These are phyloP conservation scores for Leptopilina myrica DNA, from an alignment of 2,888 invertebrate genomes.

Conservation along the genomic window DNA sequence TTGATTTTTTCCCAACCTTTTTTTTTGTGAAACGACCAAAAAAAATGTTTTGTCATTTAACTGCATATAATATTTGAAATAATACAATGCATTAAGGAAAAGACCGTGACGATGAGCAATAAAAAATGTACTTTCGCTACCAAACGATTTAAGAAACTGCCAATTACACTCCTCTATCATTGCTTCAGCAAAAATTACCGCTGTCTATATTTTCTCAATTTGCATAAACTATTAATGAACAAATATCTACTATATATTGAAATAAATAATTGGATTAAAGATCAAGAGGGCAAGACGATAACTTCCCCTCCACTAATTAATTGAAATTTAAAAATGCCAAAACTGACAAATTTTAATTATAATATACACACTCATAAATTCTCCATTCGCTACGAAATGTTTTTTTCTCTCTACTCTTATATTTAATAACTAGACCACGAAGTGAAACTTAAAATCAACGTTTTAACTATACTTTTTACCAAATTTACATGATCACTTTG, in stretches of 20 bases:
- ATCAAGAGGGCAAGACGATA: not conserved
- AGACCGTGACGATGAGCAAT: not conserved
- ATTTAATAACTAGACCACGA: too few species aligned
- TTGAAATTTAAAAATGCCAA: not conserved
- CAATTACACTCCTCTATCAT: not conserved
- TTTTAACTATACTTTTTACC: too few species aligned
- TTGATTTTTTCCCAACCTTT: too few species aligned
- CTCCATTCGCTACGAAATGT: too few species aligned
- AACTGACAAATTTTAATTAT: not conserved
- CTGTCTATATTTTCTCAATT: not conserved
- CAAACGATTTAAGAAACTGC: not conserved
- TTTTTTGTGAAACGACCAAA: too few species aligned
- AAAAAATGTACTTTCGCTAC: slow-evolving; percentile 22
- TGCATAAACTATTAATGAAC: not conserved
- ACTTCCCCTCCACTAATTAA: not conserved
- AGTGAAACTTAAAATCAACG: too few species aligned
- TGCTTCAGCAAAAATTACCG: not conserved
- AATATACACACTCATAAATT: too few species aligned
- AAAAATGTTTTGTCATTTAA: not conserved
- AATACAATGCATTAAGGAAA: not conserved
- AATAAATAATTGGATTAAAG: not conserved
- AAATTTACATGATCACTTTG: too few species aligned
- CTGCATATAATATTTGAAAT: not conserved
- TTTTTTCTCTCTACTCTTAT: too few species aligned
- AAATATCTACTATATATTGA: not conserved